Evolutionary conservation across 2,797 vertebrate species (phyloP).

Genomic region (Poecilia gillii): DNA sequence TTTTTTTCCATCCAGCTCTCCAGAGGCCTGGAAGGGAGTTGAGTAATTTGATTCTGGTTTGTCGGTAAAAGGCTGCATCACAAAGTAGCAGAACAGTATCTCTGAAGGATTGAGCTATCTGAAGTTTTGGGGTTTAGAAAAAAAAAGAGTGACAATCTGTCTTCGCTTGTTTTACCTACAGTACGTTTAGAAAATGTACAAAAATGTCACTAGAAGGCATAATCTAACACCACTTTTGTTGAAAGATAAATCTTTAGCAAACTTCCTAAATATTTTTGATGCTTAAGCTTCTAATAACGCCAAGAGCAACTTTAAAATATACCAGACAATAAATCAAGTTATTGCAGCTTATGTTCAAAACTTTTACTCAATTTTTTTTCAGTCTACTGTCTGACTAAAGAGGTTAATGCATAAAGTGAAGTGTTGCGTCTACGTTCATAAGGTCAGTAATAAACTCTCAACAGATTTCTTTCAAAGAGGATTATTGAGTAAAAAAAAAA

Average conservation of each 20-base stretch:
- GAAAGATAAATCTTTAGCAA: not conserved
- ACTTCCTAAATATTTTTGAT: not conserved
- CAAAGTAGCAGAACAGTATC: not conserved
- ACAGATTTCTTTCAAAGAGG: conserved; percentile 25
- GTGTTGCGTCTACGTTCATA: conserved; percentile 4
- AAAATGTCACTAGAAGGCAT: not conserved
- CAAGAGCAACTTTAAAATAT: not conserved
- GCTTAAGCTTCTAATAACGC: not conserved
- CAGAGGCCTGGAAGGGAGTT: not conserved
- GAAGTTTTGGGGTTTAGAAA: not conserved
- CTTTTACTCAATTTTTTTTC: not conserved
- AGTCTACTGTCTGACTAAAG: not conserved
- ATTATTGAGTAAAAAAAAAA: conserved; percentile 11
- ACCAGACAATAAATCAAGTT: not conserved
- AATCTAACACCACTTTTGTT: not conserved
- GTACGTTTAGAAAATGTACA: not conserved
- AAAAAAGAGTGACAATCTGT: not conserved
- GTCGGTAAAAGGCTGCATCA: not conserved
- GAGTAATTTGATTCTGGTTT: not conserved
- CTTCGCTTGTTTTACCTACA: not conserved
- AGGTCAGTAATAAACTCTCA: conserved; percentile 6
- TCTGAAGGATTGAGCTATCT: not conserved
- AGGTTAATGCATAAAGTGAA: not conserved
- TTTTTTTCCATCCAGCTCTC: not conserved
- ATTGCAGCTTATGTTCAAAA: not conserved